Evolutionary conservation across 2,888 invertebrate genomes (phyloP), one percentile per base, ranked within the genome.

Genomic region (Cordilura impudica): DNA sequence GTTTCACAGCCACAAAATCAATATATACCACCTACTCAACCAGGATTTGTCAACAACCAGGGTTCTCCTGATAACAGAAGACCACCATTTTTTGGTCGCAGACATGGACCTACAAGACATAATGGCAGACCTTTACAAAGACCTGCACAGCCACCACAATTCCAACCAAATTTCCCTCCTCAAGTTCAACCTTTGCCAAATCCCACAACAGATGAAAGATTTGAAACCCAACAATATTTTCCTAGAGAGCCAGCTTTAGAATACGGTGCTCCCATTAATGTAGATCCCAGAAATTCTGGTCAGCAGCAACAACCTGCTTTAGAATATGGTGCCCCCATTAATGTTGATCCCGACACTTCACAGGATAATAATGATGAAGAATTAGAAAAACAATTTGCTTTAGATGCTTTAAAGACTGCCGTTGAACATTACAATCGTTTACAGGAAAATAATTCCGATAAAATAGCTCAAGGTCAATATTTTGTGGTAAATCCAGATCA

Each of bases 401-500:
- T 84, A 18, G 83, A 84, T 53, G 84, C 81, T 4, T 61, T 84
- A 14, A 83, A 82, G 65, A 80, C 78, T 10, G 84, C 83, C 6
- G 73, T 82, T 2, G 78, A 82, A 6, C 80, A 81, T 45, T 84
- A 83, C 23, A 82, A 81, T 65, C 82, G 83, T 23, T 80, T 71
- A 19, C 79, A 70, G 45, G 71, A 70, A 5, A 74, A 81, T 12
- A 65, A 69, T 10, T 58, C 26, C 19, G 70, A 79, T 21, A 61
- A 69, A 19, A 71, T 71, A 18, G 83, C 84, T 4, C 84, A 86
- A 23, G 90, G 90, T 0, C 89, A 89, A 63, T 90, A 90, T 73
- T 90, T 89, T 73, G 84, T 90, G 5, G 81, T 90, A 2, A 86
- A 88, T 0, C 86, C 88, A 0, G 88, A 90, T 65, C 89, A 89